A percentile compares a stretch with the other conserved stretches of the same genome.
Conservation (phyloP, 2,797 vertebrate species). For the Urocyon cinereoargenteus region DNA sequence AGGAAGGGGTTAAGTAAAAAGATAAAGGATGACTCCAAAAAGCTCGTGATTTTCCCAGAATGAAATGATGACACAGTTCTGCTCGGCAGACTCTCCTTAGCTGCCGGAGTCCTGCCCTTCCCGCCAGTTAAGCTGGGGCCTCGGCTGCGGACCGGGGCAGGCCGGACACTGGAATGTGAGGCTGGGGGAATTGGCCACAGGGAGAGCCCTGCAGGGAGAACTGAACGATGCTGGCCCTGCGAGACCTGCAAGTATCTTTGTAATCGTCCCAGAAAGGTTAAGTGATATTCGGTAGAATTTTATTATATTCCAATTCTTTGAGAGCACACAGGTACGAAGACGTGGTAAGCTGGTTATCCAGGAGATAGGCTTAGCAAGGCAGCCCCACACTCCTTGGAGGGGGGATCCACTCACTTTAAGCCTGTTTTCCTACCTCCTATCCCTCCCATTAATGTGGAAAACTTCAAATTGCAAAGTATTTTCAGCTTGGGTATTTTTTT, state of each 20-base stretch:
- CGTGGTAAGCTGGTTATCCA: rapidly evolving
- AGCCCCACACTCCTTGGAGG: rapidly evolving
- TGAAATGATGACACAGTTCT: neutral
- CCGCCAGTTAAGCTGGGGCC: neutral
- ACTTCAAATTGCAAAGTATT: neutral
- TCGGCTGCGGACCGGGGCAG: no score
- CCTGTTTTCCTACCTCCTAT: rapidly evolving
- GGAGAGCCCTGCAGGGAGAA: neutral
- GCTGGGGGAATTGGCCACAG: rapidly evolving
- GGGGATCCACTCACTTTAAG: neutral
- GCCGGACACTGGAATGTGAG: neutral
- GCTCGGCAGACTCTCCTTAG: neutral
- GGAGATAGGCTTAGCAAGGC: neutral
- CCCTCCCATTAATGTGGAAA: neutral
- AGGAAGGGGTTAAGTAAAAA: neutral
- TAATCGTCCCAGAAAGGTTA: neutral
- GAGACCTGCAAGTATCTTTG: neutral
- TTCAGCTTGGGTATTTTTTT: neutral
- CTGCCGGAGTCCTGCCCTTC: neutral
- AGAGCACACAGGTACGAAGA: neutral
- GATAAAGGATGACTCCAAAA: neutral
- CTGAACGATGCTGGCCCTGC: rapidly evolving
- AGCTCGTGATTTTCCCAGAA: neutral
- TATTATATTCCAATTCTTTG: neutral
- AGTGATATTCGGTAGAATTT: neutral